Percentiles rank a stretch among this genome's conserved stretches.
Evolutionary conservation across 2,888 invertebrate species (phyloP).

Genomic region (Parelbella ahira): DNA sequence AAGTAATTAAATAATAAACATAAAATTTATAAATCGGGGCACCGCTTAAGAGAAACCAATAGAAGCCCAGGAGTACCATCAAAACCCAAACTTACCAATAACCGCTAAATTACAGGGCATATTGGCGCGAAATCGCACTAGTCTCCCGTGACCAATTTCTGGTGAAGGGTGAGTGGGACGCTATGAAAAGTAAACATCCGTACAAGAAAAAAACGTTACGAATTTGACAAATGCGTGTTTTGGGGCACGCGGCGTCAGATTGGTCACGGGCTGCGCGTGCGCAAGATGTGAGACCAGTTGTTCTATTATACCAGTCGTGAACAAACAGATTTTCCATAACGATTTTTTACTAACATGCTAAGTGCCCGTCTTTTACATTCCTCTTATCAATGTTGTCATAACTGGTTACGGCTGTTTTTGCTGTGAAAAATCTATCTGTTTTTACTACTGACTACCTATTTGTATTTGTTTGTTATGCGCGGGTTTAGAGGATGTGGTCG

Average conservation of each 20-base stretch:
- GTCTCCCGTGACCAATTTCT: conserved; percentile 71
- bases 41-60: conserved; percentile 11
- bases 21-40: too few species aligned
- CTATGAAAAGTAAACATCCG: conserved; percentile 65
- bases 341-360: background rate
- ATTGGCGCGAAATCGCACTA: conserved; percentile 49
- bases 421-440: too few species aligned
- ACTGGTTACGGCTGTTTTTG: too few species aligned
- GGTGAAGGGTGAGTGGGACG: conserved; percentile 54
- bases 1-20: too few species aligned
- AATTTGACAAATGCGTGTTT: conserved; percentile 77
- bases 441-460: too few species aligned
- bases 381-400: too few species aligned
- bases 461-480: too few species aligned
- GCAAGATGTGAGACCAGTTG: conserved; percentile 26
- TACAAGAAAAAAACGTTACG: conserved; percentile 70
- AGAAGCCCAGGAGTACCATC: conserved; percentile 43
- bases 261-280: conserved; percentile 46
- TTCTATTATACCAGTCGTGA: conserved; percentile 8
- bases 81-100: conserved; percentile 41
- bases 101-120: conserved; percentile 67
- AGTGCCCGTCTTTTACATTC: too few species aligned
- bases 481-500: too few species aligned
- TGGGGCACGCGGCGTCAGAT: conserved; percentile 69
- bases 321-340: conserved; percentile 9